Conservation (phyloP, 2,888 invertebrate species). For the Thereva unica region DNA sequence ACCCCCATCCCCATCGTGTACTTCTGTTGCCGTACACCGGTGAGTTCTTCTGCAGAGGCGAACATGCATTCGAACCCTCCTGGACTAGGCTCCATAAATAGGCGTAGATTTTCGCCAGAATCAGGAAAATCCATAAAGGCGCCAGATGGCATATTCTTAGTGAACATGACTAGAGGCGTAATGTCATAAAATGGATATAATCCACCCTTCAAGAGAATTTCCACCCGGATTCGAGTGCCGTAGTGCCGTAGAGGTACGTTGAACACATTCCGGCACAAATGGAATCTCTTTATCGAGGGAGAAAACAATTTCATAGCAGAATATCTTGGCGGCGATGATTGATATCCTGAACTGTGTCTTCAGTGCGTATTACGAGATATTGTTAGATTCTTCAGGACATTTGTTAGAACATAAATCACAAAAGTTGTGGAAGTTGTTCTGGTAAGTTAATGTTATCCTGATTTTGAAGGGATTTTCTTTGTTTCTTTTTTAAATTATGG, state of each 20-base stretch:
- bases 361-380: slow-evolving; percentile 34
- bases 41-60: no score
- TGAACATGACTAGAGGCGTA: no score
- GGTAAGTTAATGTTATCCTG: slow-evolving; percentile 31
- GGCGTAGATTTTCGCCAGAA: no score
- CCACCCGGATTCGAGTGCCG: no score
- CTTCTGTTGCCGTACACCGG: no score
- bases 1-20: no score
- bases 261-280: slow-evolving; percentile 30
- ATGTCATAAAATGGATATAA: no score
- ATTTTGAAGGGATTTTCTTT: slow-evolving; percentile 29
- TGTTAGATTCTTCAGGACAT: slow-evolving; percentile 31
- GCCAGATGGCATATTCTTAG: no score
- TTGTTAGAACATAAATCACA: slow-evolving; percentile 31
- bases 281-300: slow-evolving; percentile 33
- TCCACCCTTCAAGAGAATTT: no score
- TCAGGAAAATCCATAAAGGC: no score
- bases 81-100: no score
- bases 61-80: no score
- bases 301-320: slow-evolving; percentile 29
- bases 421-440: slow-evolving; percentile 24
- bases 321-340: slow-evolving; percentile 32
- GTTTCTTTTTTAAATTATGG: slow-evolving; percentile 19
- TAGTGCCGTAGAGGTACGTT: slow-evolving; percentile 2
- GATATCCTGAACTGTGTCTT: slow-evolving; percentile 31